These are phyloP conservation scores for Norana najaformis DNA, from an alignment of 2,888 invertebrate species.

Conservation along the genomic window DNA sequence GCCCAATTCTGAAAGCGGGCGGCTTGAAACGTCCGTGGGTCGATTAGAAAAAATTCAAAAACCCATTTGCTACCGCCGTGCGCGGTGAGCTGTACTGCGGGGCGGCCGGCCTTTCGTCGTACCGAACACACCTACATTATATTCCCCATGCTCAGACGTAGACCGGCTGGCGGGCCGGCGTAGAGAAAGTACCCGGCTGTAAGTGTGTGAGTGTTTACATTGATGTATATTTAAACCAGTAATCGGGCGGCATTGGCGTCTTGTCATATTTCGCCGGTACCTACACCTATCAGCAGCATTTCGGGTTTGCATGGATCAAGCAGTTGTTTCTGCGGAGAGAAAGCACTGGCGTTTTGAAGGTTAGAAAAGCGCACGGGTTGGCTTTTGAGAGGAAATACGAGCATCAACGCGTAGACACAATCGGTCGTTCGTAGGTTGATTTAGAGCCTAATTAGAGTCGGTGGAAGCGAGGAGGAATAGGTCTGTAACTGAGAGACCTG, in stretches of 20 bases:
- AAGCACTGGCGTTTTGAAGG: not conserved
- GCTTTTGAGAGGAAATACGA: not conserved
- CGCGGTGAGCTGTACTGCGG: not conserved
- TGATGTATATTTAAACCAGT: constrained; percentile 5
- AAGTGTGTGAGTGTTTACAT: not conserved
- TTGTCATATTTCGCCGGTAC: not conserved
- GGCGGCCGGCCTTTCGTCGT: not conserved
- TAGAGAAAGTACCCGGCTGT: not conserved
- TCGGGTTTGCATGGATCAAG: not conserved
- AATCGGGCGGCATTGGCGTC: not conserved
- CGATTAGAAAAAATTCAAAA: not conserved
- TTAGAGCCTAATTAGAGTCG: not conserved
- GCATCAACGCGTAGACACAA: not conserved
- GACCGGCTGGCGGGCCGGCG: not conserved
- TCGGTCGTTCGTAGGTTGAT: not conserved
- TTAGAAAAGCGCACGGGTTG: no score
- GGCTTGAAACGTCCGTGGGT: not conserved
- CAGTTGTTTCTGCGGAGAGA: not conserved
- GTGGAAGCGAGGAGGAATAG: not conserved
- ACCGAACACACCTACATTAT: not conserved
- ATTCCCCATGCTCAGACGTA: not conserved
- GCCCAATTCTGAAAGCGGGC: not conserved
- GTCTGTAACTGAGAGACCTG: not conserved
- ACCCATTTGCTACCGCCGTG: not conserved
- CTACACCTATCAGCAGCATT: not conserved